phyloP scores from a whole-genome alignment of 1,140 invertebrate species.

The Belonocnema kinseyi region DNA sequence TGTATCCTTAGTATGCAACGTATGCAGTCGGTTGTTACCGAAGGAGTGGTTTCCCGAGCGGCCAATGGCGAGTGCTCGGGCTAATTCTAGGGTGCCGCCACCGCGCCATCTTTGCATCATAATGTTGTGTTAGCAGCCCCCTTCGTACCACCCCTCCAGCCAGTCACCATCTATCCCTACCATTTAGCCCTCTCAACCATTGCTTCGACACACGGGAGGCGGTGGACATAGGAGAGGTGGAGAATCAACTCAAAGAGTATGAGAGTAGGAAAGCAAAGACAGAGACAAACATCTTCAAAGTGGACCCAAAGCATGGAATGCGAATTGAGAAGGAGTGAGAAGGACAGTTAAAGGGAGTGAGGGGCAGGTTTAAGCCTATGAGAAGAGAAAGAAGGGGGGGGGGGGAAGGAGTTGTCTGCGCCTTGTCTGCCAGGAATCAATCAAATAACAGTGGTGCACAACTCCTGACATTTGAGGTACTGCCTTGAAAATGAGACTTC shows the following conservation, averaged over 20 bases:
- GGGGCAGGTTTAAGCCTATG: neutral
- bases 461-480: conserved; percentile 36
- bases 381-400: conserved; percentile 35
- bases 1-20: conserved; percentile 75
- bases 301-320: conserved; percentile 1
- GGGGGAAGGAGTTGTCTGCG: conserved; percentile 68
- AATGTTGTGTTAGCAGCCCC: conserved; percentile 69
- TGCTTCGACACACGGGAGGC: conserved; percentile 36
- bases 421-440: conserved; percentile 71
- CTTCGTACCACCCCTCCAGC: conserved; percentile 48
- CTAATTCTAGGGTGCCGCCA: conserved; percentile 75
- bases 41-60: conserved; percentile 75
- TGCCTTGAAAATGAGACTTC: neutral
- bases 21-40: conserved; percentile 76
- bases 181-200: conserved; percentile 40
- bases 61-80: conserved; percentile 75
- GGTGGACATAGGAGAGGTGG: conserved; percentile 46
- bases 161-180: conserved; percentile 49
- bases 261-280: conserved; percentile 37
- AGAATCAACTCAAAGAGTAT: conserved; percentile 35
- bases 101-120: conserved; percentile 77
- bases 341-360: neutral
- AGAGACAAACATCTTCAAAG: conserved; percentile 26
- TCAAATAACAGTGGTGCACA: conserved; percentile 66
- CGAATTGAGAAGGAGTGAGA: conserved; percentile 38